Base-by-base conservation (phyloP, 1,140 invertebrate species). In the Helicoverpa zea region DNA sequence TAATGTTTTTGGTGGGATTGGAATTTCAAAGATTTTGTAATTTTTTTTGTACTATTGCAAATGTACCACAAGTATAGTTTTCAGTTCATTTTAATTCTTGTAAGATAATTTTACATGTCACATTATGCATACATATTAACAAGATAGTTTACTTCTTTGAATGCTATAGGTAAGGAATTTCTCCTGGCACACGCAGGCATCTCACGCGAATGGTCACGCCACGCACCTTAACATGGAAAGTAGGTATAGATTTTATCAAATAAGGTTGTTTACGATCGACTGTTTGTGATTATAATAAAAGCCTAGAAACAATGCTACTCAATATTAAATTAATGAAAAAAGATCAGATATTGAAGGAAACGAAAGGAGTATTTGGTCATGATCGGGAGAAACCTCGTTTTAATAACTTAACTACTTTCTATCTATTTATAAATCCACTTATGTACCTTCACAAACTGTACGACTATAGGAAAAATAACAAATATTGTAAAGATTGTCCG, bases 191-290 rank as follows among this genome's bases (percentile, higher is more conserved):
- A 88, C 81, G 86, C 83, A 83, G 80, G 72, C 64, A 86, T 85
- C 84, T 87, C 82, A 85, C 78, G 85, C 86, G 86, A 86, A 81
- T 76, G 81, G 84, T 88, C 86, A 86, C 85, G 87, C 83, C 85
- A 86, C 85, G 87, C 85, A 88, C 84, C 73, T 68, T 54, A 77
- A 74, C 78, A 86, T 85, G 70, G 81, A 87, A 86, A 83, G 81
- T 81, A 81, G 18, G 18, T 30, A 58, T 81, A 79, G 76, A 70
- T 77, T 54, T 64, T 77, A 77, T 77, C 61, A 66, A 77, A 76
- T 64, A 77, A 77, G 49, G 59, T 77, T 77, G 75, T 77, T 63
- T 43, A 51, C 61, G 59, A 64, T 77, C 52, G 61, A 64, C 30
- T 76, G 18, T 63, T 16, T 64, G 47, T 12, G 59, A 47, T 52